Percentiles rank a stretch among this genome's conserved stretches.
phyloP scores from a whole-genome alignment of 2,888 invertebrate genomes.

The Pecten maximus region DNA sequence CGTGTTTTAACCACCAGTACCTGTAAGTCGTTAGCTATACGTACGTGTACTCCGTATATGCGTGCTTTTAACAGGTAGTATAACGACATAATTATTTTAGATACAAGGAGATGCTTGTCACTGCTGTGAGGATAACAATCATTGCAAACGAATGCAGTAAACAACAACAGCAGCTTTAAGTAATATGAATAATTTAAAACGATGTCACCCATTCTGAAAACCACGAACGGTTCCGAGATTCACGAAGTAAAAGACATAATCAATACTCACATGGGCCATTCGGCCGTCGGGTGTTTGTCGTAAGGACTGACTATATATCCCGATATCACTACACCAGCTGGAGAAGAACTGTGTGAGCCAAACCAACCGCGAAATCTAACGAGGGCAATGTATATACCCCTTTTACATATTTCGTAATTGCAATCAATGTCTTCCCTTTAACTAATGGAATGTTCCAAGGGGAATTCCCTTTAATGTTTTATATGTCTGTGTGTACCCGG shows the following conservation, averaged over 20 bases:
- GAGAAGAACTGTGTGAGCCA: background rate
- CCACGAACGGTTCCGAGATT: no score
- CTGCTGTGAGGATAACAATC: no score
- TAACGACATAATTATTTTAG: no score
- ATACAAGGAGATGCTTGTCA: no score
- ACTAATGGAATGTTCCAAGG: background rate
- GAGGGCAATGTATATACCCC: background rate
- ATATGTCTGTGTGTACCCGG: background rate
- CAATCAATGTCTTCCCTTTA: background rate
- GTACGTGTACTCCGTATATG: no score
- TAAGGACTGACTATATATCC: background rate
- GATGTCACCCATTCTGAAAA: no score
- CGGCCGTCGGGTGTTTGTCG: background rate
- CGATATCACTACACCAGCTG: background rate
- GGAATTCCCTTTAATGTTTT: background rate
- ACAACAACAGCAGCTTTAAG: no score
- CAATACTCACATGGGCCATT: constrained; percentile 27
- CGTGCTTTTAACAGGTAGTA: no score
- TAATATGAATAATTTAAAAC: no score
- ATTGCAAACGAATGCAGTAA: no score
- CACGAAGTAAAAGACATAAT: background rate
- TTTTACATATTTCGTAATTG: background rate
- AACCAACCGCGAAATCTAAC: background rate
- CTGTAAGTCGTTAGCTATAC: no score
- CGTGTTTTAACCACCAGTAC: no score